A percentile compares a stretch with the other conserved stretches of the same genome.
phyloP scores from a whole-genome alignment of 1,140 invertebrate species.

The Arctopsyche grandis region DNA sequence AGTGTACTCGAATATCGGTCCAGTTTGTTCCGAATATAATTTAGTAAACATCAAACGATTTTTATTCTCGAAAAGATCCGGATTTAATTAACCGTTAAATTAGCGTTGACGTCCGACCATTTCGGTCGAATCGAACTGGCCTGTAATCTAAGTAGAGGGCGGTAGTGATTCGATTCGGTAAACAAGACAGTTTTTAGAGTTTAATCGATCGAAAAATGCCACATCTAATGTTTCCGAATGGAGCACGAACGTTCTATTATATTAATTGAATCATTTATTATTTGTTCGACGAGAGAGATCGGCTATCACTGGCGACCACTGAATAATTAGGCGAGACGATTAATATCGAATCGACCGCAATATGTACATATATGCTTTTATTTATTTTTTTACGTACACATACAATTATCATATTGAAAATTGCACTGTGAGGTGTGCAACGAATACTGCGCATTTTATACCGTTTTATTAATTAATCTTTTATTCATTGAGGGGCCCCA shows the following conservation, averaged over 20 bases:
- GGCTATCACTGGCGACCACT: neutral
- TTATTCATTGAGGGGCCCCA: constrained; percentile 1
- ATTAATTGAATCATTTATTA: constrained; percentile 30
- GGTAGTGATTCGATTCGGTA: constrained; percentile 25
- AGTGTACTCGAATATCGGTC: neutral
- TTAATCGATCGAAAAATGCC: constrained; percentile 31
- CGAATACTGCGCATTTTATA: constrained; percentile 15
- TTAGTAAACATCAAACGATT: too few species aligned
- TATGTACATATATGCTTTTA: neutral
- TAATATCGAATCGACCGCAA: constrained; percentile 1
- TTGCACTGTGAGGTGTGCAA: neutral
- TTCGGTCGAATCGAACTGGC: constrained; percentile 11
- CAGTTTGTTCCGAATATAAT: neutral
- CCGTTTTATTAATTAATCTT: constrained; percentile 36
- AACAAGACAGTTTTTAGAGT: constrained; percentile 22
- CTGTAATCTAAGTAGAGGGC: constrained; percentile 24
- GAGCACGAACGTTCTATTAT: neutral
- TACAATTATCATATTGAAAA: too few species aligned
- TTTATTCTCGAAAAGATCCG: neutral
- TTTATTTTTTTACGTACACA: too few species aligned
- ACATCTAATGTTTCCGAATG: constrained; percentile 4
- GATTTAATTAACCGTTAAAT: constrained; percentile 33
- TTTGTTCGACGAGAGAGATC: neutral
- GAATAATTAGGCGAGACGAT: constrained; percentile 22
- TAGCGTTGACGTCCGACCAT: neutral